Conservation (phyloP, 2,888 invertebrate species). For the Antheraea assamensis region DNA sequence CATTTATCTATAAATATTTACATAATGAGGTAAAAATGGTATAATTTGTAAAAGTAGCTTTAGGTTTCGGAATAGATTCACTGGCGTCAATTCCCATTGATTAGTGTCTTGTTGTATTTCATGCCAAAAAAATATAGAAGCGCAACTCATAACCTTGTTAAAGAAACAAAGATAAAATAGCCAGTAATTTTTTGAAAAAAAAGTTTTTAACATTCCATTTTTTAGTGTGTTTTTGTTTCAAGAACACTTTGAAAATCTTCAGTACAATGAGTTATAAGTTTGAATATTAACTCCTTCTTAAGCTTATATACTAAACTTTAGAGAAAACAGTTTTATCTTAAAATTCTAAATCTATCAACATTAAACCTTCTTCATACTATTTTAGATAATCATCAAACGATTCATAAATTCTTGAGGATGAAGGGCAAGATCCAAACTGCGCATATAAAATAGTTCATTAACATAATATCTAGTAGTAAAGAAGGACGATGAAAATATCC, state of each 20-base stretch:
- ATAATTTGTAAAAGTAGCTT: background rate
- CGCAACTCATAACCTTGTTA: background rate
- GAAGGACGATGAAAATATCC: constrained; percentile 2
- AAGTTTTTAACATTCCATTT: background rate
- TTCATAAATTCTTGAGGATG: background rate
- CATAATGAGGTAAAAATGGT: background rate
- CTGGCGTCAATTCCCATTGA: background rate
- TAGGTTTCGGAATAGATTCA: background rate
- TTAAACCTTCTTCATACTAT: background rate
- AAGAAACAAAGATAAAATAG: background rate
- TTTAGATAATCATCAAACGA: background rate
- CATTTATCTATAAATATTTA: too few species aligned
- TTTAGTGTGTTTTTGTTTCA: background rate
- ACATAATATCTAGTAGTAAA: constrained; percentile 14
- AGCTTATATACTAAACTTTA: background rate
- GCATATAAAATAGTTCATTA: constrained; percentile 10
- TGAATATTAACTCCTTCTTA: background rate
- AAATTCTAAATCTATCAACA: background rate
- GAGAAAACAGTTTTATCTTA: too few species aligned
- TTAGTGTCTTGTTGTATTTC: background rate
- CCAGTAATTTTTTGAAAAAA: background rate
- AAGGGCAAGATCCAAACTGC: background rate
- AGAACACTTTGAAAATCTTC: background rate
- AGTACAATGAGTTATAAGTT: background rate
- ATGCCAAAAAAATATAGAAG: background rate